A percentile compares a stretch with the other conserved stretches of the same genome.
Conservation (phyloP, 2,797 vertebrate genomes). For the Trematomus bernacchii region DNA sequence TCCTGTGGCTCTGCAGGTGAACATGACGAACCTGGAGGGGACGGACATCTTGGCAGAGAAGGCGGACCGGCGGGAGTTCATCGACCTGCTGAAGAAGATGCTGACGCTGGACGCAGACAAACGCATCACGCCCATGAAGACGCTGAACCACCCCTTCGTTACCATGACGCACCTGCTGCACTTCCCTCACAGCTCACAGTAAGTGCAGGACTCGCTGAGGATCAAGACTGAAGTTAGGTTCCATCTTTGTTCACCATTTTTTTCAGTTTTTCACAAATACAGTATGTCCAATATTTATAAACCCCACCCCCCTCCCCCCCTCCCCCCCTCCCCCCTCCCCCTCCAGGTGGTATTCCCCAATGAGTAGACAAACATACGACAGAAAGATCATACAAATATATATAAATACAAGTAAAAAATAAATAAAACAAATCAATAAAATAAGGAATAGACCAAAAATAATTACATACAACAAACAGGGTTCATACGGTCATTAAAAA, state of each 20-base stretch:
- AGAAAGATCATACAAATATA: no score
- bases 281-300: no score
- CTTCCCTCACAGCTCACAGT: conserved; percentile 99
- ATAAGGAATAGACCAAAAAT: no score
- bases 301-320: no score
- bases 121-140: conserved; percentile 97
- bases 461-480: no score
- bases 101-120: conserved; percentile 98
- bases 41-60: conserved; percentile 98
- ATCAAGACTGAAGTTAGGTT: background rate
- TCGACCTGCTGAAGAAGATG: conserved; percentile 99
- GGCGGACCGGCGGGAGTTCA: conserved; percentile 96
- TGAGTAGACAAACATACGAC: no score
- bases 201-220: conserved; percentile 28
- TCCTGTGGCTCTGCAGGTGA: conserved; percentile 86
- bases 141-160: conserved; percentile 96
- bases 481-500: no score
- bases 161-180: conserved; percentile 98
- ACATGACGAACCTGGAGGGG: conserved; percentile 97
- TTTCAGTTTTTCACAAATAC: background rate
- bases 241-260: background rate
- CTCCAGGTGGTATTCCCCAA: no score
- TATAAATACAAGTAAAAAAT: no score
- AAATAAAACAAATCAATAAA: no score
- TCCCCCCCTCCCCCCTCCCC: no score